phyloP scores from a whole-genome alignment of 2,797 vertebrate species.

The Hapalemur alaotrensis region DNA sequence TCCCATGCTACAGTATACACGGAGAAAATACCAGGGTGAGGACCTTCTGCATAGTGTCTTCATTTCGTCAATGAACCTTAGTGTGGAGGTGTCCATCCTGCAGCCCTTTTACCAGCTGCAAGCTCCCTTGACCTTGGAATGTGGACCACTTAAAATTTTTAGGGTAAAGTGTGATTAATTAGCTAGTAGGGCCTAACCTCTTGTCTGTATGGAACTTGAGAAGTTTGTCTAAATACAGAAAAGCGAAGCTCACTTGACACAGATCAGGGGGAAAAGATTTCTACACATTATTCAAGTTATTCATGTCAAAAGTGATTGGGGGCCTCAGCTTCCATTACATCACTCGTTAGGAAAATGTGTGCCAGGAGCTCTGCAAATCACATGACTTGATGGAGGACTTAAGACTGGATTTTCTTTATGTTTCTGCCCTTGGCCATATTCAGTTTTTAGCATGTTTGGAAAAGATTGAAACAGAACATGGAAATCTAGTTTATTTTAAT shows the following conservation, averaged over 20 bases:
- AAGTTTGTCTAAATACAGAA: slow-evolving; percentile 51
- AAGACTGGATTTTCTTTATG: slow-evolving; percentile 15
- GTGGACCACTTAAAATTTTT: neutral
- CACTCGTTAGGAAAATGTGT: neutral
- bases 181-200: neutral
- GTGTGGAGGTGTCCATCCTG: neutral
- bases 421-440: slow-evolving; percentile 35
- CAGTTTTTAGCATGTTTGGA: slow-evolving; percentile 35
- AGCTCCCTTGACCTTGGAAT: neutral
- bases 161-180: neutral
- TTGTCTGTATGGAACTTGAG: slow-evolving; percentile 32
- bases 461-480: slow-evolving; percentile 7
- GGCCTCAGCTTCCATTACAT: slow-evolving; percentile 27
- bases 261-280: neutral
- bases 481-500: slow-evolving; percentile 51
- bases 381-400: neutral
- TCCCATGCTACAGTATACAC: neutral
- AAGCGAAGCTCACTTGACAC: slow-evolving; percentile 48
- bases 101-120: neutral
- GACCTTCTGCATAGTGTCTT: neutral
- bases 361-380: neutral
- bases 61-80: neutral
- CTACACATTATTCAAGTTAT: slow-evolving; percentile 41
- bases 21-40: neutral
- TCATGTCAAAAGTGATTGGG: slow-evolving; percentile 20